phyloP scores from a whole-genome alignment of 2,113 vertebrate species.

The Plotosus lineatus region DNA sequence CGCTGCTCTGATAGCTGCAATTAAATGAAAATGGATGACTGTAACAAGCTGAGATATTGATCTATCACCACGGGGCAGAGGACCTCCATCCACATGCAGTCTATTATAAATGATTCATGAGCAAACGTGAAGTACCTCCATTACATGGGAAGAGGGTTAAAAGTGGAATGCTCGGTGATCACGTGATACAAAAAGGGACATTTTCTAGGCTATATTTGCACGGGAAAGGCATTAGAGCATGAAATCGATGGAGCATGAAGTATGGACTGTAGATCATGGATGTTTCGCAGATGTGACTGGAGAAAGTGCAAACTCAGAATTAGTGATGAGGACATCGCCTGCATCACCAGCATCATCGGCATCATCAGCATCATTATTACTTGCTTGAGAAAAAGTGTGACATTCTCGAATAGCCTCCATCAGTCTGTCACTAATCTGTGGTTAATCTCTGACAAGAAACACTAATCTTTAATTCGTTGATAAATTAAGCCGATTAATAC shows the following conservation, averaged over 20 bases:
- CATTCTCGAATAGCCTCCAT: neutral
- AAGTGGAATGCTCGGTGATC: neutral
- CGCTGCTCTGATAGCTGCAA: neutral
- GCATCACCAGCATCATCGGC: neutral
- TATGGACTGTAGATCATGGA: neutral
- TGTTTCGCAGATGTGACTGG: conserved; percentile 9
- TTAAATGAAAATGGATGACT: neutral
- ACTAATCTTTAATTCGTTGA: neutral
- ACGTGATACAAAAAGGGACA: neutral
- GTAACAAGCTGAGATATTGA: conserved; percentile 39
- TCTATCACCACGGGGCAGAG: conserved; percentile 29
- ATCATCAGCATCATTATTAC: neutral
- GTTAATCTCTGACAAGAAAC: neutral
- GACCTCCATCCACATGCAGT: conserved; percentile 11
- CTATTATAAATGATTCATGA: conserved; percentile 34
- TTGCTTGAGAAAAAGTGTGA: neutral
- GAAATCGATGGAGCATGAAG: neutral
- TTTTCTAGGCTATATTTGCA: neutral
- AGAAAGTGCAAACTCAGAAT: neutral
- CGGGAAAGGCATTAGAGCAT: neutral
- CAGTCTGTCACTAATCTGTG: neutral
- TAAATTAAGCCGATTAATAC: neutral
- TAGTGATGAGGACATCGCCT: neutral
- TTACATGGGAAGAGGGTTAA: conserved; percentile 5
- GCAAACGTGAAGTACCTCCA: conserved; percentile 3